These are phyloP conservation scores for Pteropus rufus DNA, from an alignment of 2,797 vertebrate species.

Conservation along the genomic window DNA sequence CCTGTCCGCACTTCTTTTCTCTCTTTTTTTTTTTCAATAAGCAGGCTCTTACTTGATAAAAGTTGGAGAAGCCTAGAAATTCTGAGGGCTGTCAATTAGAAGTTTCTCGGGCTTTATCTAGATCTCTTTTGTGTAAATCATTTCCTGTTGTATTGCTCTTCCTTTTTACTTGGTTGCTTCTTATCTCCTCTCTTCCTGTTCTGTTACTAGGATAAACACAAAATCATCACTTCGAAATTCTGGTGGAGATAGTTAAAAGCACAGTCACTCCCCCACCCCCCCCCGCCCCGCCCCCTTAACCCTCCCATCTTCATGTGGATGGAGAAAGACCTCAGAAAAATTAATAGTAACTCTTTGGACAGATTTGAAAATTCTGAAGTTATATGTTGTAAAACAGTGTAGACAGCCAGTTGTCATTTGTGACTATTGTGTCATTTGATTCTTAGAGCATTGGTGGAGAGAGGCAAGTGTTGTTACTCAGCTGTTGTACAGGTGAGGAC, in stretches of 20 bases:
- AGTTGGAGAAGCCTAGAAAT: neutral
- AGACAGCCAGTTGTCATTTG: neutral
- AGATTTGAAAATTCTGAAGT: neutral
- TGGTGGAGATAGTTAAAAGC: neutral
- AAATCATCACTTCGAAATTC: neutral
- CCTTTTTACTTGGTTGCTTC: neutral
- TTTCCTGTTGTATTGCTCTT: slow-evolving; percentile 36
- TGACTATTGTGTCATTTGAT: neutral
- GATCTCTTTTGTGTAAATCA: slow-evolving; percentile 27
- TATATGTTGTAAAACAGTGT: neutral
- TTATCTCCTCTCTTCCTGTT: slow-evolving; percentile 48
- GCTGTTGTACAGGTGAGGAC: neutral
- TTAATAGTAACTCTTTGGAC: neutral
- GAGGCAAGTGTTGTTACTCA: neutral
- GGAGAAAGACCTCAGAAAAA: neutral
- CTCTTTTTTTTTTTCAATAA: neutral
- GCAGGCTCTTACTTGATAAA: neutral
- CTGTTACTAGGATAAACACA: neutral
- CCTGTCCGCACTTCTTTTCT: neutral
- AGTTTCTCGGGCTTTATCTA: neutral
- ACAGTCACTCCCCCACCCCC: neutral
- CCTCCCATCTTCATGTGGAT: neutral
- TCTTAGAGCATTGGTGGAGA: neutral
- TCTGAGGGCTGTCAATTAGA: neutral
- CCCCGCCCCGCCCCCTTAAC: neutral